These are phyloP conservation scores for Brachionus koreanus DNA, from an alignment of 1,140 invertebrate genomes.

Conservation along the genomic window DNA sequence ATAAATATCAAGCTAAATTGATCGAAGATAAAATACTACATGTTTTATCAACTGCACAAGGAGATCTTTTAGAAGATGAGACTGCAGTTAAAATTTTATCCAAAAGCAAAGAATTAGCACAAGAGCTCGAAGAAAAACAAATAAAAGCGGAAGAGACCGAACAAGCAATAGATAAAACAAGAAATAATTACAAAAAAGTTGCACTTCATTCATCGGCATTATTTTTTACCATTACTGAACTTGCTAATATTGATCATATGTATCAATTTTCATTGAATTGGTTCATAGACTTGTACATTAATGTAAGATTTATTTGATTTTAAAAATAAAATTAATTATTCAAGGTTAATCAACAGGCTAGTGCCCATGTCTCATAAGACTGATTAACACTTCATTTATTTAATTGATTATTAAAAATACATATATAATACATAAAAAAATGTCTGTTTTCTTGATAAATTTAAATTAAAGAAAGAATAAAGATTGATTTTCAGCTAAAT, in stretches of 20 bases:
- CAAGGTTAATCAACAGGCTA: too few species aligned
- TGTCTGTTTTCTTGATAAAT: too few species aligned
- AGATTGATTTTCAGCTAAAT: too few species aligned
- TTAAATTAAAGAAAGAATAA: too few species aligned
- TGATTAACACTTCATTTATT: too few species aligned
- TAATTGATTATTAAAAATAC: too few species aligned
- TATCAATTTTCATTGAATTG: conserved; percentile 94
- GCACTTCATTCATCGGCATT: conserved; percentile 1
- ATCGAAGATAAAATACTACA: conserved; percentile 89
- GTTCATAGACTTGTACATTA: conserved; percentile 61
- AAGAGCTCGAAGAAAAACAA: conserved; percentile 66
- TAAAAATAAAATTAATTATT: not conserved
- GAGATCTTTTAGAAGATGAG: conserved; percentile 92
- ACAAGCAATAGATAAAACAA: conserved; percentile 64
- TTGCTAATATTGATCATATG: conserved; percentile 63
- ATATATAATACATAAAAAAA: too few species aligned
- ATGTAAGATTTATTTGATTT: not conserved
- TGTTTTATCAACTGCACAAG: conserved; percentile 70
- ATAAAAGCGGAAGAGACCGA: conserved; percentile 74
- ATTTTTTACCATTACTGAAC: not conserved
- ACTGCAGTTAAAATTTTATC: conserved; percentile 86
- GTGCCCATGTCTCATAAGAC: too few species aligned
- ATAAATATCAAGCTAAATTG: conserved; percentile 74
- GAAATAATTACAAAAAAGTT: conserved; percentile 52
- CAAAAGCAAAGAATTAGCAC: conserved; percentile 72